Conservation (phyloP, 2,113 vertebrate species). For the Ardeotis arabs region DNA sequence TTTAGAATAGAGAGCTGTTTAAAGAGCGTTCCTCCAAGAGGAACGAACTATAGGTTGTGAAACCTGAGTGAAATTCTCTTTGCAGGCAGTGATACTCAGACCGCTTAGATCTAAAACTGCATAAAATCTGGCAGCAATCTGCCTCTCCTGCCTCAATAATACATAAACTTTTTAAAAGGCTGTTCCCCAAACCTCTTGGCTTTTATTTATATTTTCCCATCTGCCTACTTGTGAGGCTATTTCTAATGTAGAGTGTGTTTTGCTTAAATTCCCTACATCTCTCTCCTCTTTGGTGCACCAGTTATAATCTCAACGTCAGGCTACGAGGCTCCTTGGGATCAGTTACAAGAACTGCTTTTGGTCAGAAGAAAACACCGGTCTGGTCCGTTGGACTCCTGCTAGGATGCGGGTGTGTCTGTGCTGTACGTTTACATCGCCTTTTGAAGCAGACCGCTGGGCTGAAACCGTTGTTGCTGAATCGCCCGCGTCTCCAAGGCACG, state of each 20-base stretch:
- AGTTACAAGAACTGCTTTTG: background rate
- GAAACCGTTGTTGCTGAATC: background rate
- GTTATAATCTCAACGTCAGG: background rate
- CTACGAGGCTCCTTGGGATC: background rate
- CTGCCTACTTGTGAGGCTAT: background rate
- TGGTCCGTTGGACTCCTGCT: accelerated
- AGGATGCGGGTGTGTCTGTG: background rate
- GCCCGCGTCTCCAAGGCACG: accelerated
- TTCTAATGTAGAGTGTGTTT: background rate
- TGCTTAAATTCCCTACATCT: accelerated
- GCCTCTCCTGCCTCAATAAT: background rate
- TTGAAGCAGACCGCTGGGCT: accelerated
- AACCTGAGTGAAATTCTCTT: background rate
- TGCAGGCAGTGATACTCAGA: background rate
- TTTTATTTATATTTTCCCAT: background rate
- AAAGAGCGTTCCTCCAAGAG: accelerated
- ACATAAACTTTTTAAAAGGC: background rate
- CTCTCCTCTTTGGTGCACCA: too few species aligned
- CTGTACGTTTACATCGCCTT: accelerated
- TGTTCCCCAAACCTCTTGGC: background rate
- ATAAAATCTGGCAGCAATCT: background rate
- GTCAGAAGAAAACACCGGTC: too few species aligned
- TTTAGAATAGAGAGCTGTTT: background rate
- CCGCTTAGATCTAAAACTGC: background rate
- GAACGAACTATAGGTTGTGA: background rate